These are phyloP conservation scores for Crax fasciolata DNA, from an alignment of 2,797 vertebrate genomes.

Conservation along the genomic window DNA sequence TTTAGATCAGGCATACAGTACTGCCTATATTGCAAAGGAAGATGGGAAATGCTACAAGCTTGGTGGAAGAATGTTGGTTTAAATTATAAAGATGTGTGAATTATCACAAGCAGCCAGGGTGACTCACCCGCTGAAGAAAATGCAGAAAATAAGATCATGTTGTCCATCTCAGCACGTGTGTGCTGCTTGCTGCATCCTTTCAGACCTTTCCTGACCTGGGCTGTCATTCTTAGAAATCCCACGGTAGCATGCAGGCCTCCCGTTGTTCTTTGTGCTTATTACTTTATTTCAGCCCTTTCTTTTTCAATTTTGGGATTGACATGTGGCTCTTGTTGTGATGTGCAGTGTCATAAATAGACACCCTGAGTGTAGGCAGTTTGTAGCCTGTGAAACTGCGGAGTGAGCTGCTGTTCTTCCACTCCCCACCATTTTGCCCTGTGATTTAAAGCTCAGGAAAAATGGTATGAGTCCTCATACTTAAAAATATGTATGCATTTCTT, in stretches of 20 bases:
- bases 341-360: constrained; percentile 26
- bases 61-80: background rate
- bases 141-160: background rate
- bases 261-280: constrained; percentile 30
- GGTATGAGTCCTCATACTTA: accelerated
- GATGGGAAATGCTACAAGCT: background rate
- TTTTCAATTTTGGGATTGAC: constrained; percentile 40
- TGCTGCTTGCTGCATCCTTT: background rate
- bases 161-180: background rate
- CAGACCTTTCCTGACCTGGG: background rate
- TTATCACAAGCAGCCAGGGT: background rate
- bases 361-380: background rate
- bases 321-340: background rate
- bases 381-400: background rate
- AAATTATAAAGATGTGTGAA: background rate
- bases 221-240: constrained; percentile 41
- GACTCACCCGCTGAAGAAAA: background rate
- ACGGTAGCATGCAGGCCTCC: background rate
- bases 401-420: background rate
- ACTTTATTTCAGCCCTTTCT: constrained; percentile 41
- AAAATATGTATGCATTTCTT: background rate
- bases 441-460: background rate
- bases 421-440: background rate
- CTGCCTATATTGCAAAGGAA: background rate
- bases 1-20: background rate